Evolutionary conservation across 2,797 vertebrate species (phyloP).

Genomic region (Chelon auratus): DNA sequence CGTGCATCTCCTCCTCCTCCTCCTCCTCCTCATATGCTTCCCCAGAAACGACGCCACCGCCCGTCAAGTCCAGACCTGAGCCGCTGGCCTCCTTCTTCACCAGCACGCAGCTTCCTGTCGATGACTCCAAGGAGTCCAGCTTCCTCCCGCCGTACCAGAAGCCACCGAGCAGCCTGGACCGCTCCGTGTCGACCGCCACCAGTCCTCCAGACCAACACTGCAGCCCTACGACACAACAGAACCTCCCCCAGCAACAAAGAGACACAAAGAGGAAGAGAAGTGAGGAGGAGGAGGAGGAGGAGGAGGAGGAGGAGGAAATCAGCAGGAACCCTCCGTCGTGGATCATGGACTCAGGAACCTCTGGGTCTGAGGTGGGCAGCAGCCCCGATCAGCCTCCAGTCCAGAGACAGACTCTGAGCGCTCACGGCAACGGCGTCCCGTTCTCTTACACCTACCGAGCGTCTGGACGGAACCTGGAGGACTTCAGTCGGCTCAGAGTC

Average conservation of each 20-base stretch:
- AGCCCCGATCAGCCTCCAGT: neutral
- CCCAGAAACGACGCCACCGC: neutral
- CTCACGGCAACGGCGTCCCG: conserved; percentile 51
- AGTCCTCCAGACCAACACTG: neutral
- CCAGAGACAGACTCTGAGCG: neutral
- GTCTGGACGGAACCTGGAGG: conserved; percentile 51
- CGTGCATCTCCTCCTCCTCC: conserved; percentile 17
- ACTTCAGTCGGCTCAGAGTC: conserved; percentile 52
- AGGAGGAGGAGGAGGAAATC: conserved; percentile 11
- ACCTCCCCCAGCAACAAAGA: neutral
- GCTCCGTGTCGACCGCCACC: neutral
- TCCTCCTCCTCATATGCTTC: conserved; percentile 17
- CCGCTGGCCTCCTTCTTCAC: neutral
- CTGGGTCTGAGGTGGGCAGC: neutral
- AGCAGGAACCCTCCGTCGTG: conserved; percentile 67
- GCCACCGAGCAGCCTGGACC: neutral
- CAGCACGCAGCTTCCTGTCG: conserved; percentile 34
- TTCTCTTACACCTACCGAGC: conserved; percentile 68
- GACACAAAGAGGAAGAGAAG: too few relatives aligned
- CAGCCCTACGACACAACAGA: neutral
- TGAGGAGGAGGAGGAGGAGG: neutral
- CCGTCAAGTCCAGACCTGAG: accelerated
- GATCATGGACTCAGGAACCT: conserved; percentile 59
- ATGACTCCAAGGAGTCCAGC: conserved; percentile 13
- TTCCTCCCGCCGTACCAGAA: conserved; percentile 67